Evolutionary conservation across 1,140 invertebrate genomes (phyloP).

Genomic region (Cyclargus thomasi): DNA sequence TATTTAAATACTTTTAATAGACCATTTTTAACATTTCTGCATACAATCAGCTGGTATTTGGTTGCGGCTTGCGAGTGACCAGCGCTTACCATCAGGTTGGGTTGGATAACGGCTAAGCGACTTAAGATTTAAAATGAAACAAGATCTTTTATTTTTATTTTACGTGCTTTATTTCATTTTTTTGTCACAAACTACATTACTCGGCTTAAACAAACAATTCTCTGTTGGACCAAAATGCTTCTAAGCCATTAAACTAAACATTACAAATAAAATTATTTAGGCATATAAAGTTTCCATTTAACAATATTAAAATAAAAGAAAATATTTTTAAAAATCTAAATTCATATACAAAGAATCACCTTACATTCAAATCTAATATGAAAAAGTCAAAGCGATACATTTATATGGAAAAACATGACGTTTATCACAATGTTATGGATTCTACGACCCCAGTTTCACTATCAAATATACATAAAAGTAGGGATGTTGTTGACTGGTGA

Average conservation of each 20-base stretch:
- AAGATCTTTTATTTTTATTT: slow-evolving; percentile 40
- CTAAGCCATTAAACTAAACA: slow-evolving; percentile 53
- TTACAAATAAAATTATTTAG: slow-evolving; percentile 49
- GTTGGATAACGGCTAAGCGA: background rate
- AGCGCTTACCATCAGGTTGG: no score
- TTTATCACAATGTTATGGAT: slow-evolving; percentile 72
- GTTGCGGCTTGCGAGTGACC: no score
- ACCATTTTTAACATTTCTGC: no score
- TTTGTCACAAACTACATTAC: slow-evolving; percentile 70
- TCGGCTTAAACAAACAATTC: slow-evolving; percentile 62
- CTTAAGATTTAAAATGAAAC: slow-evolving; percentile 27
- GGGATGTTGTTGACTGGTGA: slow-evolving; percentile 13
- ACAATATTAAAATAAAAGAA: slow-evolving; percentile 57
- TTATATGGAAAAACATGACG: slow-evolving; percentile 67
- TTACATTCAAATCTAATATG: slow-evolving; percentile 53
- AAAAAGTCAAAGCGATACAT: slow-evolving; percentile 59
- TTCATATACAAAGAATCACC: slow-evolving; percentile 69
- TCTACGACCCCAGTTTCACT: slow-evolving; percentile 55
- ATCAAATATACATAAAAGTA: slow-evolving; percentile 65
- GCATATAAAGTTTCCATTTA: slow-evolving; percentile 51
- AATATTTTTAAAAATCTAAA: slow-evolving; percentile 63
- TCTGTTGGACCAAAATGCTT: slow-evolving; percentile 63
- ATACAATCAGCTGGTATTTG: no score
- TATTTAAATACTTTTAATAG: no score
- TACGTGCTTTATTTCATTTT: slow-evolving; percentile 60